phyloP scores from a whole-genome alignment of 92 coral and sea anemone genomes.

The Epizoanthus illoricatus region DNA sequence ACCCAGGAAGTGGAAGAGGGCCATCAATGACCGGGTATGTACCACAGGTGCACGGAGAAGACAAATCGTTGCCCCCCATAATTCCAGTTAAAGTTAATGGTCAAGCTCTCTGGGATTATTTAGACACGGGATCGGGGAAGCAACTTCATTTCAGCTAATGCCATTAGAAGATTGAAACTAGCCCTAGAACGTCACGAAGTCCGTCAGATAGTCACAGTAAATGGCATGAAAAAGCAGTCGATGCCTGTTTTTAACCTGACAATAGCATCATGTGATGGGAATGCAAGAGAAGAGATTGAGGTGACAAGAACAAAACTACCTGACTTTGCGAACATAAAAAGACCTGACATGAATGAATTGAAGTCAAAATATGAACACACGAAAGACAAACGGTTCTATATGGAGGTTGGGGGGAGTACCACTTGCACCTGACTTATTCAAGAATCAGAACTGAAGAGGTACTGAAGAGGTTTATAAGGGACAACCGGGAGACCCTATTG shows the following conservation, averaged over 20 bases:
- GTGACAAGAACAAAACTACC: conserved; percentile 31
- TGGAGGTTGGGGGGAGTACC: conserved; percentile 37
- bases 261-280: conserved; percentile 44
- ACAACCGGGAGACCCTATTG: conserved; percentile 48
- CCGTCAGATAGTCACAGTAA: conserved; percentile 41
- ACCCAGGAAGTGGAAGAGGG: background rate
- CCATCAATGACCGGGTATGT: conserved; percentile 9
- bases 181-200: conserved; percentile 37
- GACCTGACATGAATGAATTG: conserved; percentile 52
- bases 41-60: background rate
- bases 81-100: conserved; percentile 15
- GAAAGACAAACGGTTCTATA: conserved; percentile 51
- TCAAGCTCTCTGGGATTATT: conserved; percentile 29
- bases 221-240: conserved; percentile 52
- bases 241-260: conserved; percentile 47
- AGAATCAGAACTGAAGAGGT: conserved; percentile 48
- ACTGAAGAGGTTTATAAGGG: conserved; percentile 54
- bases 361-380: conserved; percentile 52
- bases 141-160: conserved; percentile 44
- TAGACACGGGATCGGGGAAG: conserved; percentile 39
- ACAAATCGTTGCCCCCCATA: conserved; percentile 9
- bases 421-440: conserved; percentile 45
- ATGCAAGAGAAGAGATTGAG: conserved; percentile 24
- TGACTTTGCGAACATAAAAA: conserved; percentile 45
- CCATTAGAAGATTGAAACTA: conserved; percentile 31